Conservation (phyloP, 2,797 vertebrate species). For the Xiphorhynchus erythropygius region DNA sequence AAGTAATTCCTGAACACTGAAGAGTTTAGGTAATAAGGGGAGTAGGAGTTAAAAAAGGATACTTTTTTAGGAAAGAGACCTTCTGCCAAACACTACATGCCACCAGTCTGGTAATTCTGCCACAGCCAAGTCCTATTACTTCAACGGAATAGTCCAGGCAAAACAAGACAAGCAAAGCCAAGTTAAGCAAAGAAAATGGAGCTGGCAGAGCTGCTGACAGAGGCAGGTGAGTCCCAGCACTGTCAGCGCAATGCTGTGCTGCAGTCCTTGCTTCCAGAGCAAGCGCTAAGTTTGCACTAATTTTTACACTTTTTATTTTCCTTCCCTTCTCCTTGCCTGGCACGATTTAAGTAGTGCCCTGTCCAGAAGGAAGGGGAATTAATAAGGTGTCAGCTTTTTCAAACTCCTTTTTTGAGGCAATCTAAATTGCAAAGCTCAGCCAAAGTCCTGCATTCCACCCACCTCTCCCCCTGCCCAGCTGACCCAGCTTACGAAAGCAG, state of each 20-base stretch:
- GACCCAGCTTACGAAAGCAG: neutral
- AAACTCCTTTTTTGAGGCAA: neutral
- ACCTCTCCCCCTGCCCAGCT: neutral
- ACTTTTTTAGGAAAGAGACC: rapidly evolving
- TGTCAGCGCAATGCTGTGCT: neutral
- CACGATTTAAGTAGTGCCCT: neutral
- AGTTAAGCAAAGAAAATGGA: neutral
- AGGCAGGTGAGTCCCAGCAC: conserved; percentile 2
- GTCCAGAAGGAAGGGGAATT: neutral
- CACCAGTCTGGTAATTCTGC: neutral
- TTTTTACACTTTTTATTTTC: neutral
- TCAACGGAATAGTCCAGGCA: neutral
- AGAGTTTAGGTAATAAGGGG: neutral
- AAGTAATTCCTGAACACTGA: neutral
- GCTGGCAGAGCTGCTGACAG: conserved; percentile 31
- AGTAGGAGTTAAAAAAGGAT: rapidly evolving
- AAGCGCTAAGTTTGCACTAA: neutral
- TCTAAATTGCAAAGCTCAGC: neutral
- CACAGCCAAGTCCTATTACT: neutral
- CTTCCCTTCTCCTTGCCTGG: rapidly evolving
- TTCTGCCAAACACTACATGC: rapidly evolving
- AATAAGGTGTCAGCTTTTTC: neutral
- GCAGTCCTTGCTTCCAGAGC: neutral
- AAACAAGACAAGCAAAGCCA: neutral
- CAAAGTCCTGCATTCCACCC: neutral